Evolutionary conservation across 2,113 vertebrate species (phyloP).

Genomic region (Otus sunia): DNA sequence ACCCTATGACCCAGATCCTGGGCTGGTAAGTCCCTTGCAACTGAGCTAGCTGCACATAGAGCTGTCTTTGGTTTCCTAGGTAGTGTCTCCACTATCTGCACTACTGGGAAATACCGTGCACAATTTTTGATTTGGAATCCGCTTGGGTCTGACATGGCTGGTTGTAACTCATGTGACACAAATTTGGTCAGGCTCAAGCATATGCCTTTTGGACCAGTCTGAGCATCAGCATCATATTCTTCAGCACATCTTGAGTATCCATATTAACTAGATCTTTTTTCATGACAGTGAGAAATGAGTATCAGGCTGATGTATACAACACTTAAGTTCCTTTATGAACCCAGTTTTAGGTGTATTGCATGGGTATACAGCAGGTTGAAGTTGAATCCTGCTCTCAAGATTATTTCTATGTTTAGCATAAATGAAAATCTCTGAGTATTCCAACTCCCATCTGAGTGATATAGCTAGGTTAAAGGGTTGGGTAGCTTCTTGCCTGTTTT

Average conservation of each 20-base stretch:
- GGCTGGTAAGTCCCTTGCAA: background rate
- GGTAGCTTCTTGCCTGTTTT: background rate
- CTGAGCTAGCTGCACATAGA: background rate
- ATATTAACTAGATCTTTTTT: background rate
- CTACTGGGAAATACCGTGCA: background rate
- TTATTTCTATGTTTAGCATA: background rate
- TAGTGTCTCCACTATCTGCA: background rate
- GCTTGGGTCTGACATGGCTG: background rate
- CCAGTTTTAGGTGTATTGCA: background rate
- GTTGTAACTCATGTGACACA: background rate
- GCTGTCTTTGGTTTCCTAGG: background rate
- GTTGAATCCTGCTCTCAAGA: background rate
- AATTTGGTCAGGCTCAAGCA: background rate
- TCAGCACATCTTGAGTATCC: background rate
- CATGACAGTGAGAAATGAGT: background rate
- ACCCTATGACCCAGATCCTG: background rate
- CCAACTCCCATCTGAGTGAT: background rate
- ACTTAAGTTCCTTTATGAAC: background rate
- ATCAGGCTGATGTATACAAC: background rate
- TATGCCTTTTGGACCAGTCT: background rate
- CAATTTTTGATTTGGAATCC: background rate
- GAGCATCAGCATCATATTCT: background rate
- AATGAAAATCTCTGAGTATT: background rate
- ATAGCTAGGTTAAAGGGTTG: background rate
- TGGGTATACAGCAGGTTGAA: background rate